Evolutionary conservation across 2,888 invertebrate genomes (phyloP), one percentile per base, ranked within the genome.

Genomic region (Pollenia griseotomentosa): DNA sequence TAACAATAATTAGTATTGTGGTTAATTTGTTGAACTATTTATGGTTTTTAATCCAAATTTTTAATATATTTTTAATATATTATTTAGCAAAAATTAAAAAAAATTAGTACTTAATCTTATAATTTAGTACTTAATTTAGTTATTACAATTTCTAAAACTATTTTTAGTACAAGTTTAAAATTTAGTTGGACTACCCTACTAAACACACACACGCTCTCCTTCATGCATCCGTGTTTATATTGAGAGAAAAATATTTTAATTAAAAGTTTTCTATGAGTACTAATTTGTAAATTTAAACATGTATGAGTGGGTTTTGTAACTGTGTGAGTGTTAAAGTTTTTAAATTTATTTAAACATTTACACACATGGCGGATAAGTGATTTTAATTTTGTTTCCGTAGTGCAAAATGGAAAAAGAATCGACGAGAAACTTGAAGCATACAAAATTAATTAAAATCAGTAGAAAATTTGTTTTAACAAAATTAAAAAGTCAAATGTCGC

Each of bases 181-280:
- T 33, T 33, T 33, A 33, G 33, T 33, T 33, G 33, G 33, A 33
- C 33, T 0, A 53, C 14, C 16, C 33, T 2, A n/a, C 61, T 48
- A 46, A 78, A 10, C 10, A n/a, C 23, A 42, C 14, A n/a, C 23
- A 23, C n/a, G n/a, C 11, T 0, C 48, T 16, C 48, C 14, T 42
- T n/a, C 23, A 19, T 55, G n/a, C 46, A 44, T 66, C n/a, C 19
- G 9, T 75, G 48, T 65, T 65, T 59, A 51, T 75, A 61, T 75
- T 33, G 6, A 44, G 51, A 66, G 66, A 61, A 66, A 19, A 66
- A 53, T 68, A 66, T 80, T 85, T 85, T 68, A 68, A 82, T 82
- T 82, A 82, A 82, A 82, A 82, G 48, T 74, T 82, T 81, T 66
- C 53, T 71, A 42, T 53, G 44, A 66, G 59, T 55, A 65, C 65